Base-by-base conservation (phyloP, 1,140 invertebrate species). In the Palaemon carinicauda region DNA sequence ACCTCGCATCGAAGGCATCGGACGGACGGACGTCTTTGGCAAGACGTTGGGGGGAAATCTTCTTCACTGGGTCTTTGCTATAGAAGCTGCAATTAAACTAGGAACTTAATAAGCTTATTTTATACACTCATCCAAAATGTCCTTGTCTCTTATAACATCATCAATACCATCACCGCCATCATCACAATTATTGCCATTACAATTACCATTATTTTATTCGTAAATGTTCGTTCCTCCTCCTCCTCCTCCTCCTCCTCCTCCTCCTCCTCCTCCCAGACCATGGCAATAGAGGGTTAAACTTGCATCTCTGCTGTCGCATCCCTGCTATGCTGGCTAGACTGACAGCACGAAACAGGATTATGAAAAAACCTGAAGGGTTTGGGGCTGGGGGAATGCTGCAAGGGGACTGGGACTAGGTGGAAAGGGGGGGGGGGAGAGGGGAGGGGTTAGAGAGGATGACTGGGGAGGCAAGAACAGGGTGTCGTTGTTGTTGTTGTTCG, bases 271-370 rank as follows among this genome's bases (percentile, higher is more conserved):
- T 12, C 41, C 12, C 41, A 5, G 41, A 41, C 41, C 41, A 65
- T 21, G 29, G 60, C 60, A 65, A 65, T 65, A 65, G 10, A 65
- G 29, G 60, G 29, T 29, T 24, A 65, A 65, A 21, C 60, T 29
- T 24, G 60, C 60, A 65, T 65, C 60, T 65, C 60, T 29, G 21
- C 29, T 65, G 60, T 21, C n/a, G 60, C 60, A 24, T 65, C 60
- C 60, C 60, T 65, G 60, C 60, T 17, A 65, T 65, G 15, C 60
- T 65, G 60, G 29, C 21, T 21, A 65, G 60, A 65, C 60, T 65
- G 60, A 65, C 60, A 65, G 60, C 60, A 65, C 21, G 60, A 65
- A 65, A 65, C 60, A 65, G 60, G 60, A 65, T 65, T 65, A 65
- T 65, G n/a, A 65, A 65, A 65, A 65, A 41, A 41, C 41, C 41